phyloP scores from a whole-genome alignment of 1,140 invertebrate genomes.

The Thalassaphorura encarpata region DNA sequence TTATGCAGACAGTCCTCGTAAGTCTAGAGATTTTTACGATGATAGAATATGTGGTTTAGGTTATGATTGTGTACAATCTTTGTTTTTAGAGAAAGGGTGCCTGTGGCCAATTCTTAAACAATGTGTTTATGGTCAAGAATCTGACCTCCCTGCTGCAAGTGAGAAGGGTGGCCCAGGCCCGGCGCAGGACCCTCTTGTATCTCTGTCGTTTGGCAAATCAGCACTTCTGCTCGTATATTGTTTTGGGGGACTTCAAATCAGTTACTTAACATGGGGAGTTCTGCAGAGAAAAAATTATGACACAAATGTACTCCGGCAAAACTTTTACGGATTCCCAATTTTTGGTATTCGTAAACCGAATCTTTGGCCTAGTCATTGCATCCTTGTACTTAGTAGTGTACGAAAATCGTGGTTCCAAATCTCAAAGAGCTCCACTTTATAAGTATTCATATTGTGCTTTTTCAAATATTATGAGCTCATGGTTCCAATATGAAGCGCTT shows the following conservation, averaged over 20 bases:
- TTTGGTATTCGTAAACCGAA: slow-evolving; percentile 85
- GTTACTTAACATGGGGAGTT: slow-evolving; percentile 88
- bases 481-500: slow-evolving; percentile 98
- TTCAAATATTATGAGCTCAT: slow-evolving; percentile 96
- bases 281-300: slow-evolving; percentile 90
- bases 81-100: slow-evolving; percentile 43
- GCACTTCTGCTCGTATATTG: slow-evolving; percentile 59
- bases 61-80: too few species aligned
- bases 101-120: slow-evolving; percentile 47
- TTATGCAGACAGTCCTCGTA: slow-evolving; percentile 69
- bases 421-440: slow-evolving; percentile 69
- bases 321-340: slow-evolving; percentile 90
- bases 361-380: slow-evolving; percentile 70
- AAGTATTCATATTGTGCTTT: slow-evolving; percentile 95
- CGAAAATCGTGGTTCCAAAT: slow-evolving; percentile 54
- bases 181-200: slow-evolving; percentile 33
- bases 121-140: slow-evolving; percentile 52
- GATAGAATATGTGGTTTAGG: too few species aligned
- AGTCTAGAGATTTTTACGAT: too few species aligned
- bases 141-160: slow-evolving; percentile 25
- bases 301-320: slow-evolving; percentile 51
- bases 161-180: slow-evolving; percentile 19
- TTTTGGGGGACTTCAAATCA: slow-evolving; percentile 75
- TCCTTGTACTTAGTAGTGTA: slow-evolving; percentile 49
- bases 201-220: slow-evolving; percentile 39